These are phyloP conservation scores for Zygaena filipendulae DNA, from an alignment of 2,888 invertebrate genomes.

Conservation along the genomic window DNA sequence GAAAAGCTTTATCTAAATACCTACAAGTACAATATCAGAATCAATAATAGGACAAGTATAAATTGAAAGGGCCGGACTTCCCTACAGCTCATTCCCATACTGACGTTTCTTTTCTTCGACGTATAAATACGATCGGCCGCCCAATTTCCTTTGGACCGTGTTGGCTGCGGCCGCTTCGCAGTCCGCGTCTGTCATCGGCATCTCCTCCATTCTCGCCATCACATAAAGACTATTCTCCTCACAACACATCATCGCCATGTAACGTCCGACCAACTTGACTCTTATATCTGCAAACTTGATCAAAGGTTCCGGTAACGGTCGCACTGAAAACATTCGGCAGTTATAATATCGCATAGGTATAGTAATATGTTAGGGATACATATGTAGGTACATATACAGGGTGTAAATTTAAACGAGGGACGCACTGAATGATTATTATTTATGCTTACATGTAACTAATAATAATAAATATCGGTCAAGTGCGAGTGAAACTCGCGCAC, in stretches of 20 bases:
- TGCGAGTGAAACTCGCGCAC: neutral
- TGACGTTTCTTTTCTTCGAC: too few relatives aligned
- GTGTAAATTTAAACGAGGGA: too few relatives aligned
- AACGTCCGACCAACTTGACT: constrained; percentile 35
- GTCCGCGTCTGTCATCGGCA: constrained; percentile 34
- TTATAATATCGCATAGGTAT: too few relatives aligned
- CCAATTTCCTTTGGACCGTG: constrained; percentile 27
- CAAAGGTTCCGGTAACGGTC: constrained; percentile 32
- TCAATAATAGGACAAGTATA: too few relatives aligned
- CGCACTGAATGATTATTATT: too few relatives aligned
- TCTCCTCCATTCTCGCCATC: constrained; percentile 27
- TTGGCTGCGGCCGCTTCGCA: constrained; percentile 27
- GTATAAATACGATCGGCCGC: constrained; percentile 34
- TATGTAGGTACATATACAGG: too few relatives aligned
- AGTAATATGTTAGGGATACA: too few relatives aligned
- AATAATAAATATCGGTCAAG: neutral
- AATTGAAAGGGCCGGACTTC: constrained; percentile 34
- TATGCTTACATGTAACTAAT: too few relatives aligned
- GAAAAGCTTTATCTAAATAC: too few relatives aligned
- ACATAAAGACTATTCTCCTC: constrained; percentile 42
- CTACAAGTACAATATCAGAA: too few relatives aligned
- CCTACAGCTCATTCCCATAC: too few relatives aligned
- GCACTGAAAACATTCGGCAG: constrained; percentile 31
- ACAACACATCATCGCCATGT: constrained; percentile 47
- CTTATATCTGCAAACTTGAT: constrained; percentile 39